A percentile compares a stretch with the other conserved stretches of the same genome.
phyloP scores from a whole-genome alignment of 1,140 invertebrate species.

The Heliothis subflexa region DNA sequence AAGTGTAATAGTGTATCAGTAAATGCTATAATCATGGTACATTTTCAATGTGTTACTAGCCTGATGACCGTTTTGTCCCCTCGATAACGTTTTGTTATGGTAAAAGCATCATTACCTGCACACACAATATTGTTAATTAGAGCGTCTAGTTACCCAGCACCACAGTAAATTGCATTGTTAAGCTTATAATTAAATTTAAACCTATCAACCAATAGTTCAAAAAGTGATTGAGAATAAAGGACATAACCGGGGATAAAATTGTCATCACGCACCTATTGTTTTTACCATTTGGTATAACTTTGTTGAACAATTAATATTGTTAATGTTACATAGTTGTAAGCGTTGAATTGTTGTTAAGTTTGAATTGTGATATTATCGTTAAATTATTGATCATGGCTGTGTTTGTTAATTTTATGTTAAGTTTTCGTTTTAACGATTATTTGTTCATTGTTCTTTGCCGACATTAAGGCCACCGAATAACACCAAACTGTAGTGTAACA shows the following conservation, averaged over 20 bases:
- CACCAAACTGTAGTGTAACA: constrained; percentile 28
- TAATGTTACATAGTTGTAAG: constrained; percentile 81
- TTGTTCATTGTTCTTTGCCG: constrained; percentile 74
- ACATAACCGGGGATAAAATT: constrained; percentile 68
- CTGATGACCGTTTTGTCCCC: constrained; percentile 70
- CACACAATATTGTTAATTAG: constrained; percentile 5
- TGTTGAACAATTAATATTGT: constrained; percentile 65
- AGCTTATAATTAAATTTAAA: constrained; percentile 27
- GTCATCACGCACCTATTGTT: constrained; percentile 69
- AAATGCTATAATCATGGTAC: constrained; percentile 17
- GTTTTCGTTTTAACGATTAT: constrained; percentile 81
- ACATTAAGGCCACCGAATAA: constrained; percentile 75
- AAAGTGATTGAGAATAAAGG: constrained; percentile 11
- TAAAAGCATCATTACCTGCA: not conserved
- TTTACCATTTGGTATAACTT: constrained; percentile 56
- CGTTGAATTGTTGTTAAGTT: constrained; percentile 81
- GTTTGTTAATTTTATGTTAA: constrained; percentile 86
- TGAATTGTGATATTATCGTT: constrained; percentile 74
- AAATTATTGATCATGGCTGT: constrained; percentile 74
- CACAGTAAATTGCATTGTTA: constrained; percentile 36
- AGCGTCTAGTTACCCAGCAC: not conserved
- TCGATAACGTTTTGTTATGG: constrained; percentile 19
- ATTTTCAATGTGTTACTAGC: constrained; percentile 1
- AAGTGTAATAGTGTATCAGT: not conserved
- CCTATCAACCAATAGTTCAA: constrained; percentile 34